These are phyloP conservation scores for Lacerta viridis DNA, from an alignment of 2,797 vertebrate species.

Conservation along the genomic window DNA sequence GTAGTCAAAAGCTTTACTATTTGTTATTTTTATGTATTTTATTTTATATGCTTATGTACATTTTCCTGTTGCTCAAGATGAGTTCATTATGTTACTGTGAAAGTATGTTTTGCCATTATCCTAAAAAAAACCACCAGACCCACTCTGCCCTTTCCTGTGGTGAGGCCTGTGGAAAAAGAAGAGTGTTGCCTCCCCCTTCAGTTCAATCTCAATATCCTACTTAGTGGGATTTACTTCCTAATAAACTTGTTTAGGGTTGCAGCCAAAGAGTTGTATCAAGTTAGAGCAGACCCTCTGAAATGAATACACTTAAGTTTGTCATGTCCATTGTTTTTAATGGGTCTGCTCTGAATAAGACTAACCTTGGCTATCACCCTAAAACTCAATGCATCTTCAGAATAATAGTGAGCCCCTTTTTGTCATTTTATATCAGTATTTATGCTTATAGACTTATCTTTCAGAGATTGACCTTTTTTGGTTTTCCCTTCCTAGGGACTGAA, in stretches of 20 bases:
- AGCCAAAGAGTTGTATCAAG: not conserved
- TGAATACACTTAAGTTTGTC: no score
- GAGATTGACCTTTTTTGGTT: no score
- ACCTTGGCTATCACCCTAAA: not conserved
- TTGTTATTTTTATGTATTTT: not conserved
- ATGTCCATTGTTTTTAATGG: no score
- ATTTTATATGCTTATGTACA: not conserved
- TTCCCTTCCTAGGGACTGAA: constrained; percentile 84
- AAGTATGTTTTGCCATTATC: not conserved
- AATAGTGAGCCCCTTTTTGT: not conserved
- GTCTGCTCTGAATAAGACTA: no score
- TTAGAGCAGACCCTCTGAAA: no score
- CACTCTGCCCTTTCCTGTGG: not conserved
- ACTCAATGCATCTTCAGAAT: not conserved
- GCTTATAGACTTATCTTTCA: no score
- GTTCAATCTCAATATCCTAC: not conserved
- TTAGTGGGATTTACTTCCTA: not conserved
- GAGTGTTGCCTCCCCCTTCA: not conserved
- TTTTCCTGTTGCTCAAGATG: not conserved
- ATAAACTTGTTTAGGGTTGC: not conserved
- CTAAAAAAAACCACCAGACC: not conserved
- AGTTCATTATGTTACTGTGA: not conserved
- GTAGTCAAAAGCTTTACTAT: not conserved
- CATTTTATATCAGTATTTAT: no score
- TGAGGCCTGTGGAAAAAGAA: not conserved